A percentile compares a stretch with the other conserved stretches of the same genome.
phyloP scores from a whole-genome alignment of 2,888 invertebrate genomes.

The Opisthograptis luteolata region DNA sequence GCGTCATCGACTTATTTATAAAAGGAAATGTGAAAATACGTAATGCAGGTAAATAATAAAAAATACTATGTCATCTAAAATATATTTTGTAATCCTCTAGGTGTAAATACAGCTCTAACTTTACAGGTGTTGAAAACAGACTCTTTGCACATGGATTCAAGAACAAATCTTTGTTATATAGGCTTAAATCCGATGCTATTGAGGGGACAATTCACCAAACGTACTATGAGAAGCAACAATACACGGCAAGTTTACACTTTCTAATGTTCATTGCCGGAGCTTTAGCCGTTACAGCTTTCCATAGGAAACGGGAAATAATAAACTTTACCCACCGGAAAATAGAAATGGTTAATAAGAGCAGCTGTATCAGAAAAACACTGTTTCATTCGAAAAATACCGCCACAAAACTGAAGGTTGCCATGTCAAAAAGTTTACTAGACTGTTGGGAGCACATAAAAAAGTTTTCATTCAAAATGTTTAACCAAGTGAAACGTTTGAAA shows the following conservation, averaged over 20 bases:
- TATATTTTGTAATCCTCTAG: conserved; percentile 3
- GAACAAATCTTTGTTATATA: conserved; percentile 19
- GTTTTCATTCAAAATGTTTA: background rate
- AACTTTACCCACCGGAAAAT: conserved; percentile 44
- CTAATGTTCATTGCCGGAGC: conserved; percentile 62
- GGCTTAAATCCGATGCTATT: background rate
- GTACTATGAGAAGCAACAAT: conserved; percentile 26
- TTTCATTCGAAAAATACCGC: conserved; percentile 45
- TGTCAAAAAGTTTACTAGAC: conserved; percentile 31
- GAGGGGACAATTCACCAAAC: conserved; percentile 9
- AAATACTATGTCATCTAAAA: background rate
- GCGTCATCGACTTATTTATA: conserved; percentile 51
- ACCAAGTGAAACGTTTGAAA: conserved; percentile 11
- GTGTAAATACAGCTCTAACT: background rate
- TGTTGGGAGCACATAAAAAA: conserved; percentile 35
- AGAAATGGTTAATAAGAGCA: conserved; percentile 35
- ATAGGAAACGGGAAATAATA: conserved; percentile 55
- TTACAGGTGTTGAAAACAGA: conserved; percentile 32
- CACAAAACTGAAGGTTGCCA: conserved; percentile 33
- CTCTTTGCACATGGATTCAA: conserved; percentile 28
- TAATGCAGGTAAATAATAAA: conserved; percentile 38
- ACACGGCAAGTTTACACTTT: conserved; percentile 44
- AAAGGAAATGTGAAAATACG: conserved; percentile 29
- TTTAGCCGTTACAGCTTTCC: conserved; percentile 53
- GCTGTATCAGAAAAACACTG: conserved; percentile 14